Conservation (phyloP, 35 echinoderm and acorn worm genomes). For the Ptychodera flava region DNA sequence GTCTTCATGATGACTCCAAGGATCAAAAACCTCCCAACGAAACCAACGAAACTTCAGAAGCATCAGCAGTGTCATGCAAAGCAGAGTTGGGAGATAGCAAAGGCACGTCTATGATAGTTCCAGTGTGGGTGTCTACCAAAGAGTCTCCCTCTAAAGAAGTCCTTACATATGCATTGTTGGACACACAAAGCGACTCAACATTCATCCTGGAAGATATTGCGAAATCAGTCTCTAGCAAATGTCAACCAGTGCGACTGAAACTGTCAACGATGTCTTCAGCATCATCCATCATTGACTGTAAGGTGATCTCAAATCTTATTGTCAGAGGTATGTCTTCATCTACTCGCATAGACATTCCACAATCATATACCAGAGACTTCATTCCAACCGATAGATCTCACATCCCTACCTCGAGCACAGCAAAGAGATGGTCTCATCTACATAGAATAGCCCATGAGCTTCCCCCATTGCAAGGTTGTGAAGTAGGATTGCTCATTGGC, state of each 20-base stretch:
- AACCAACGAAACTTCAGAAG: too few species aligned
- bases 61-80: too few species aligned
- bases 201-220: slow-evolving; percentile 50
- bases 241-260: too few species aligned
- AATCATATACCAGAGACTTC: slow-evolving; percentile 21
- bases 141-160: slow-evolving; percentile 30
- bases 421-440: slow-evolving; percentile 26
- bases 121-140: too few species aligned
- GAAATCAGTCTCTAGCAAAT: neutral
- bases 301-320: slow-evolving; percentile 3
- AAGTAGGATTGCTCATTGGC: slow-evolving; percentile 17
- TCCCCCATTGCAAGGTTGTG: slow-evolving; percentile 36
- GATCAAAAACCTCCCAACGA: too few species aligned
- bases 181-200: slow-evolving; percentile 58
- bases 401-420: slow-evolving; percentile 31
- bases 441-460: slow-evolving; percentile 11
- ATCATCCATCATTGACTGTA: too few species aligned
- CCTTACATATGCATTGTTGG: slow-evolving; percentile 50
- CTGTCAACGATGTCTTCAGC: too few species aligned
- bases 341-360: slow-evolving; percentile 2
- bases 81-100: too few species aligned
- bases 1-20: too few species aligned
- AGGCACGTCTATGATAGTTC: too few species aligned
- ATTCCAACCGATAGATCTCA: slow-evolving; percentile 47
- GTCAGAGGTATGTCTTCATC: slow-evolving; percentile 25